Conservation (phyloP, 2,113 vertebrate genomes). For the Meleagris gallopavo region DNA sequence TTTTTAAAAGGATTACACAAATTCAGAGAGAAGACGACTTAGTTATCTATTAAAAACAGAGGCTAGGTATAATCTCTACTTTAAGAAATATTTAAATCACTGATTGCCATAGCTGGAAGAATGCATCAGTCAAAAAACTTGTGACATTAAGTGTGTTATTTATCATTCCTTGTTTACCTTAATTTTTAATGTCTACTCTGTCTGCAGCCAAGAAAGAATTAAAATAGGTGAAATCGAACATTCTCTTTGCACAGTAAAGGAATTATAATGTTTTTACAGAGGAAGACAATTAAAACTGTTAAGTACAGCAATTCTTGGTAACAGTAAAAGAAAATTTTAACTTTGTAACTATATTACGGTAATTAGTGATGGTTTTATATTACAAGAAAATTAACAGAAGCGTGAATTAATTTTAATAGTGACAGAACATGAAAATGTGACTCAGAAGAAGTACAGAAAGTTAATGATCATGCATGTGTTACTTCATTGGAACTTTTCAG, state of each 20-base stretch:
- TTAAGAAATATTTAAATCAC: neutral
- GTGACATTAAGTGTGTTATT: neutral
- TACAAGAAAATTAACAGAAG: neutral
- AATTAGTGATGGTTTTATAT: neutral
- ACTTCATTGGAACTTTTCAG: neutral
- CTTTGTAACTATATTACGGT: neutral
- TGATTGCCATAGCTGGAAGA: neutral
- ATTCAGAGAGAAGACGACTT: neutral
- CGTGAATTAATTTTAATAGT: neutral
- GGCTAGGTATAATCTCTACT: neutral
- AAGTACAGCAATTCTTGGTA: neutral
- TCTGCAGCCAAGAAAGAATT: neutral
- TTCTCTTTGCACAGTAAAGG: neutral
- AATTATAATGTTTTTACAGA: neutral
- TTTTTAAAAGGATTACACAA: constrained; percentile 1
- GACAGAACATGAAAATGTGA: neutral
- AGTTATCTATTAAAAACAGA: neutral
- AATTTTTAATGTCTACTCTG: neutral
- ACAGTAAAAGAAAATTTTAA: neutral
- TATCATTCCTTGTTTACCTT: neutral
- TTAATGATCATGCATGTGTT: neutral
- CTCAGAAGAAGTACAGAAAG: neutral
- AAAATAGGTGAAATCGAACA: neutral
- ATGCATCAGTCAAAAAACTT: neutral
- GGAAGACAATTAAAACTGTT: neutral